Percentiles rank a stretch among this genome's conserved stretches.
Evolutionary conservation across 2,888 invertebrate species (phyloP).

Genomic region (Phyto melanocephala): DNA sequence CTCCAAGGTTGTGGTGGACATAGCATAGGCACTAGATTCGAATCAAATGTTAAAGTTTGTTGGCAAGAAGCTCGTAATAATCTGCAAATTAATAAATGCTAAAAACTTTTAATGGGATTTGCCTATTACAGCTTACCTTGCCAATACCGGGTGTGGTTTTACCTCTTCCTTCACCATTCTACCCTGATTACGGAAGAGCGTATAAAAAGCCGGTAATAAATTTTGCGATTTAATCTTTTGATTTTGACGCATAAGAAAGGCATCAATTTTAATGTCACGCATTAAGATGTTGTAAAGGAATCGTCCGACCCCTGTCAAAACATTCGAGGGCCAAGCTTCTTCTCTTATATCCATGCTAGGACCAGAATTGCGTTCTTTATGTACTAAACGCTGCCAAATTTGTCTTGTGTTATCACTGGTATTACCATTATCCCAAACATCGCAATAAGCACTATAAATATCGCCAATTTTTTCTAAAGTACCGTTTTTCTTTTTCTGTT

Average conservation of each 20-base stretch:
- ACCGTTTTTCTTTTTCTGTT: constrained; percentile 84
- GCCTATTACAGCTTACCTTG: constrained; percentile 75
- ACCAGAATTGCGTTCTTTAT: constrained; percentile 80
- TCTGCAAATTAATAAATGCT: constrained; percentile 67
- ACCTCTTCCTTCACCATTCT: constrained; percentile 84
- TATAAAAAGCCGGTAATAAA: constrained; percentile 88
- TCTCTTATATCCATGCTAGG: constrained; percentile 82
- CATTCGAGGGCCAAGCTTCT: constrained; percentile 84
- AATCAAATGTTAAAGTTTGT: constrained; percentile 85
- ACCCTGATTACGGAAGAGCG: constrained; percentile 85
- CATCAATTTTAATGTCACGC: constrained; percentile 90
- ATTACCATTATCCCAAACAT: constrained; percentile 82
- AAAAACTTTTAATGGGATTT: neutral
- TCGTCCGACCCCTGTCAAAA: constrained; percentile 85
- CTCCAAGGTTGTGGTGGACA: constrained; percentile 94
- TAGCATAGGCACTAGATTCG: constrained; percentile 86
- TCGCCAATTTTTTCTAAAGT: constrained; percentile 83
- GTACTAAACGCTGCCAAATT: constrained; percentile 85
- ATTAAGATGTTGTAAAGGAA: constrained; percentile 93
- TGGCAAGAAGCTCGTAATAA: constrained; percentile 85
- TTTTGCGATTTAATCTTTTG: constrained; percentile 79
- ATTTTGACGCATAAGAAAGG: constrained; percentile 83
- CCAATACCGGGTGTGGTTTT: constrained; percentile 90
- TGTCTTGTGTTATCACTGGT: constrained; percentile 82
- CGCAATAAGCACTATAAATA: constrained; percentile 83